Evolutionary conservation across 2,113 vertebrate species (phyloP).

Genomic region (Uria lomvia): DNA sequence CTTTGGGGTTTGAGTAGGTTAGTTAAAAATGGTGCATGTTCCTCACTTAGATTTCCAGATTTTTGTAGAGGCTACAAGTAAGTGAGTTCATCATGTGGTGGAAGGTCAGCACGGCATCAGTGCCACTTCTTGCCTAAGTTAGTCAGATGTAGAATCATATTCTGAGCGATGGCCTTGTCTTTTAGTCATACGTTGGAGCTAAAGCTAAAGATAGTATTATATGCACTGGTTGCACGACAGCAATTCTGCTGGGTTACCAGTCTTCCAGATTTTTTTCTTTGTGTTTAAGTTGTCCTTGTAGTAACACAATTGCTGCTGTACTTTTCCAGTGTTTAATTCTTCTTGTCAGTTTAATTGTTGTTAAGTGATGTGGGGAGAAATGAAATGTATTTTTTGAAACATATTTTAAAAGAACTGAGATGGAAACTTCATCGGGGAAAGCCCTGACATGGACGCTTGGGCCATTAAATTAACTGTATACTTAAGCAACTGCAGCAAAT

Average conservation of each 20-base stretch:
- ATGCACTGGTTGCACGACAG: background rate
- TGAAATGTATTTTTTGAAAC: background rate
- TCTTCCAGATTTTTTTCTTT: background rate
- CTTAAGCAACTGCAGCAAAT: background rate
- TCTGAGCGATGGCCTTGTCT: background rate
- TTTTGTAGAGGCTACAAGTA: background rate
- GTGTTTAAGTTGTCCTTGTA: background rate
- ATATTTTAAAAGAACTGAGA: background rate
- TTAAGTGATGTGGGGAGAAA: background rate
- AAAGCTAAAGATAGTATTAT: rapidly evolving
- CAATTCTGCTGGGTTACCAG: background rate
- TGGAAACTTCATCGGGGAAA: background rate
- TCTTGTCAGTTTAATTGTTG: background rate
- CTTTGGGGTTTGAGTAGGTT: background rate
- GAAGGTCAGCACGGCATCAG: background rate
- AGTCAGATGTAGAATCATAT: background rate
- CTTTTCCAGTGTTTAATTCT: background rate
- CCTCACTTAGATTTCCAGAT: background rate
- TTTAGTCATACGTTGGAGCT: background rate
- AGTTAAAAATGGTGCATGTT: background rate
- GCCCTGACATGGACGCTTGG: rapidly evolving
- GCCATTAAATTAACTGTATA: background rate
- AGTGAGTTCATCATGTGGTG: background rate
- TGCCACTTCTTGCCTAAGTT: background rate
- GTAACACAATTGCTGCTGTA: background rate